Evolutionary conservation across 2,113 vertebrate species (phyloP).

Genomic region (Cyprinodon variegatus): DNA sequence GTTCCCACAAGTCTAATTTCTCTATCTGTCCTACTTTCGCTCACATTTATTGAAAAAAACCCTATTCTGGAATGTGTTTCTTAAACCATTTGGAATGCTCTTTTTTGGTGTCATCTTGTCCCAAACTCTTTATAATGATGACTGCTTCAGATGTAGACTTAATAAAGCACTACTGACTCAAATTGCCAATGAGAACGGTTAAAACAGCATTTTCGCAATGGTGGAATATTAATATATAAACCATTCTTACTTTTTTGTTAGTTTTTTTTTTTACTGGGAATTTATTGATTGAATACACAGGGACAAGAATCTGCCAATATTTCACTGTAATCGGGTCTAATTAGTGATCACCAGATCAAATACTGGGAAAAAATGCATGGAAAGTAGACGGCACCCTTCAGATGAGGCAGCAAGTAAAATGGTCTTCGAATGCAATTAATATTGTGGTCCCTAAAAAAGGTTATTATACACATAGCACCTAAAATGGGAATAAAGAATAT

Average conservation of each 20-base stretch:
- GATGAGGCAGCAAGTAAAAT: too few relatives aligned
- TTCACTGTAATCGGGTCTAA: too few relatives aligned
- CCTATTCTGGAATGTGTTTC: constrained; percentile 17
- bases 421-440: too few relatives aligned
- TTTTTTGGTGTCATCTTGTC: constrained; percentile 25
- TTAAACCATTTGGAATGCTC: constrained; percentile 22
- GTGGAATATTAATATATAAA: too few relatives aligned
- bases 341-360: too few relatives aligned
- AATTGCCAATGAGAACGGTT: background rate
- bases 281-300: too few relatives aligned
- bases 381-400: too few relatives aligned
- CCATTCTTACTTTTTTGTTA: background rate
- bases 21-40: constrained; percentile 53
- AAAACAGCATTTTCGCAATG: constrained; percentile 32
- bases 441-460: too few relatives aligned
- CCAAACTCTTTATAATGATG: constrained; percentile 7
- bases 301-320: too few relatives aligned
- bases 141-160: constrained; percentile 22
- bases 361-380: too few relatives aligned
- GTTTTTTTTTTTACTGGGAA: background rate
- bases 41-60: constrained; percentile 34
- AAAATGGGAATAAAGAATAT: too few relatives aligned
- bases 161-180: constrained; percentile 13
- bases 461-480: too few relatives aligned
- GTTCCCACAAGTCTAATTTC: constrained; percentile 22